Base-by-base conservation (phyloP, 2,888 invertebrate genomes). In the Barypeithes pellucidus region DNA sequence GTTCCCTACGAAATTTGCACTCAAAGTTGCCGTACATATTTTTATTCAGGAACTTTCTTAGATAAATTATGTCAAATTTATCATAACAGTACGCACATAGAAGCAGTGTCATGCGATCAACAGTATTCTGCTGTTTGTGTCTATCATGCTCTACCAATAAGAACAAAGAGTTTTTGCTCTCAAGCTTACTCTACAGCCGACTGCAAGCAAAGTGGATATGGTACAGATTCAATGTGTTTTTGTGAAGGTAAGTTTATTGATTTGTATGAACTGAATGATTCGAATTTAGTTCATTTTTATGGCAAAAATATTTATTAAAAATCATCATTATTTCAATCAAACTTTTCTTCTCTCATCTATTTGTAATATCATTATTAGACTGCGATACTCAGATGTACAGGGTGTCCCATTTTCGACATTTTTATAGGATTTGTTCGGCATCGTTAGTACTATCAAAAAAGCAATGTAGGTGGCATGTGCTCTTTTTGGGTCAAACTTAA, bases 31-130 rank as follows among this genome's bases (percentile, higher is more conserved):
- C 24, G 47, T 8, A 69, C 67, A 9, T 67, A 75, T 16, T 61
- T 73, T 43, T 77, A 67, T 50, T 45, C 65, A 2, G 73, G 50
- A 20, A 62, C 61, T 4, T 70, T 80, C n/a, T 33, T 61, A 22
- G 77, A 77, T 12, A 80, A 82, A 63, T 66, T 77, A 16, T 82
- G 82, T 72, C 45, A 79, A 16, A 57, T 82, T 9, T 80, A 78
- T 65, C 70, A 80, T 57, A 78, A 80, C 54, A 67, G 14, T 5
- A 75, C 75, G 8, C 73, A 72, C 29, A 45, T 73, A 7, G 77
- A 79, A 65, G 77, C 76, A n/a, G 80, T 79, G 8, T 39, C 72
- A n/a, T 82, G 82, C 62, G 65, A 75, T 18, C 77, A 78, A 22
- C 60, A 45, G 12, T 67, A 80, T 45, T 69, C 75, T 0, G 80